Evolutionary conservation across 2,888 invertebrate species (phyloP).

Genomic region (Torymus aiolomorphi): DNA sequence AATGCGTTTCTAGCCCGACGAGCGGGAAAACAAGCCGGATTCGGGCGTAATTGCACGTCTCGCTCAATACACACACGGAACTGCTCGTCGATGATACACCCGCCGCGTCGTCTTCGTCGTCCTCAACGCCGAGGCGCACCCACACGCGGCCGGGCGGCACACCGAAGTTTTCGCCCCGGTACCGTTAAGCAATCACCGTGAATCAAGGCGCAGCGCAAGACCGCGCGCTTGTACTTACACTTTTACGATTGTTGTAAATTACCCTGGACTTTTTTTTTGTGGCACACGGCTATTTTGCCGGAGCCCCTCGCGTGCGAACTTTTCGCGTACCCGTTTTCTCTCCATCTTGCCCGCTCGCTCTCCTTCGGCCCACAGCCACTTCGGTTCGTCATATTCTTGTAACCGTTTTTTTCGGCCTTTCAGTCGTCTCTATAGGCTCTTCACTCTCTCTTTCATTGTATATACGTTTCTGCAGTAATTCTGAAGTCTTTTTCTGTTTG

Average conservation of each 20-base stretch:
- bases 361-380: not conserved
- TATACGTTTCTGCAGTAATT: not conserved
- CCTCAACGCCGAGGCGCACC: not conserved
- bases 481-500: constrained; percentile 30
- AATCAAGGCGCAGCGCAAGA: constrained; percentile 63
- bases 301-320: constrained; percentile 20
- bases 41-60: constrained; percentile 18
- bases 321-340: constrained; percentile 9
- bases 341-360: constrained; percentile 22
- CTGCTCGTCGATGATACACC: constrained; percentile 23
- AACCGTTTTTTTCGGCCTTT: constrained; percentile 42
- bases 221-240: constrained; percentile 62
- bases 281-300: constrained; percentile 35
- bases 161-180: constrained; percentile 64
- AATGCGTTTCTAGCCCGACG: not conserved
- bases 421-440: constrained; percentile 17
- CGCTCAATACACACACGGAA: not conserved
- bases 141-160: constrained; percentile 40
- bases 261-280: constrained; percentile 61
- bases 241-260: constrained; percentile 69
- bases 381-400: constrained; percentile 43
- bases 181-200: constrained; percentile 69
- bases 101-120: not conserved
- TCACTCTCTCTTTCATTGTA: constrained; percentile 41
- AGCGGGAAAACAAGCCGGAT: not conserved